Evolutionary conservation across 2,797 vertebrate species (phyloP), one percentile per base, ranked within the genome.

Genomic region (Falco concolor): DNA sequence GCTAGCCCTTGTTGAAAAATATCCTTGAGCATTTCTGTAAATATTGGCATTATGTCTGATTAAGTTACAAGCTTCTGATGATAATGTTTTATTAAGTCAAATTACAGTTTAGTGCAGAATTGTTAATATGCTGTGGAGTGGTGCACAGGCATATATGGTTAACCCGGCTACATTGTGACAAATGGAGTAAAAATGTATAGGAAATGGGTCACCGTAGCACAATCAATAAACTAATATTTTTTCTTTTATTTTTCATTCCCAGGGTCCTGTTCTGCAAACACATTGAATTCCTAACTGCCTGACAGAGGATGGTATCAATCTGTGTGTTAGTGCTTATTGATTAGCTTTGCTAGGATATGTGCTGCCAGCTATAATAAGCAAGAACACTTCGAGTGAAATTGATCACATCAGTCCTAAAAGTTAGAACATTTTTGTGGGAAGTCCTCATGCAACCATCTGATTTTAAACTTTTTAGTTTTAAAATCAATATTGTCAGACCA

Each of bases 141-240:
- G 44, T 83, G 45, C 7, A 9, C 22, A 74, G 50, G 24, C 76
- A 25, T 36, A 25, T 84, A 54, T 53, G 30, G 64, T 70, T 95
- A 95, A 70, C 56, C n/a, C 84, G 88, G 70, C 81, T 82, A 61
- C 49, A 10, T 10, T 84, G 79, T 79, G 89, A 94, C 91, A 89
- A 91, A 96, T 83, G 73, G 86, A 96, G 70, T 92, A 81, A 97
- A 94, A 93, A 95, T 34, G 36, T 53, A 25, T 59, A 95, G 78
- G 78, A 95, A 97, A 94, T 88, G 82, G 95, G 94, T 97, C 90
- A 91, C 57, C 63, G 72, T 68, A 96, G 40, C n/a, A 77, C 84
- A 93, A 87, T 97, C 97, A 97, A 97, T 97, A 97, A 95, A n/a
- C 75, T 83, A 81, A 65, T 90, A 88, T 60, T 97, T 95, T 96